phyloP scores from a whole-genome alignment of 2,797 vertebrate genomes.

The Podargus strigoides region DNA sequence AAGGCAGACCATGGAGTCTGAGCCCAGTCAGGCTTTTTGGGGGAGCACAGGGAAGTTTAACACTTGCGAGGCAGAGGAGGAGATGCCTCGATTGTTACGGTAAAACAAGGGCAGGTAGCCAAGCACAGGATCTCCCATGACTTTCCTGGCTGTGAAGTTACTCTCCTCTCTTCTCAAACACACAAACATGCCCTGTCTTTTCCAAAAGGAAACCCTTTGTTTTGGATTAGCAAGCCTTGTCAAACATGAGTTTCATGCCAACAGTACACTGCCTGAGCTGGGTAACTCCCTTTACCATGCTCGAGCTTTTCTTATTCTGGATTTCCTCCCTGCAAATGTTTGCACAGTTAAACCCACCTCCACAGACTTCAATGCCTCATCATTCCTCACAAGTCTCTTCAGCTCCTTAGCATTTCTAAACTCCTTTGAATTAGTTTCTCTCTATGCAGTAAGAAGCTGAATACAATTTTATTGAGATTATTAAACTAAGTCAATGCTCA shows the following conservation, averaged over 20 bases:
- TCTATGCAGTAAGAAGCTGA: not conserved
- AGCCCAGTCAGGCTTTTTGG: not conserved
- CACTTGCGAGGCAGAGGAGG: not conserved
- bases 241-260: not conserved
- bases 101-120: not conserved
- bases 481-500: not conserved
- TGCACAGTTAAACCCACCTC: not conserved
- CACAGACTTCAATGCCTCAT: not conserved
- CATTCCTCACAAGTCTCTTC: not conserved
- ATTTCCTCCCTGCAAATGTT: not conserved
- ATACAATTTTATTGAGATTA: not conserved
- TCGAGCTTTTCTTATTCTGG: not conserved
- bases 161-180: not conserved
- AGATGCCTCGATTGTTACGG: rapidly evolving
- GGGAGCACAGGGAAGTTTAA: not conserved
- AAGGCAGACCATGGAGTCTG: not conserved
- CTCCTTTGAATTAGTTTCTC: not conserved
- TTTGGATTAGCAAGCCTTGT: not conserved
- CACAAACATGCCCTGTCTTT: not conserved
- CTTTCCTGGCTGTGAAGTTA: not conserved
- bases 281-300: not conserved
- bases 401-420: not conserved
- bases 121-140: not conserved
- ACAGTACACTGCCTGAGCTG: not conserved
- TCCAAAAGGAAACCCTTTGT: not conserved